Percentiles rank a stretch among this genome's conserved stretches.
phyloP scores from a whole-genome alignment of 2,888 invertebrate genomes.

The Tyria jacobaeae region DNA sequence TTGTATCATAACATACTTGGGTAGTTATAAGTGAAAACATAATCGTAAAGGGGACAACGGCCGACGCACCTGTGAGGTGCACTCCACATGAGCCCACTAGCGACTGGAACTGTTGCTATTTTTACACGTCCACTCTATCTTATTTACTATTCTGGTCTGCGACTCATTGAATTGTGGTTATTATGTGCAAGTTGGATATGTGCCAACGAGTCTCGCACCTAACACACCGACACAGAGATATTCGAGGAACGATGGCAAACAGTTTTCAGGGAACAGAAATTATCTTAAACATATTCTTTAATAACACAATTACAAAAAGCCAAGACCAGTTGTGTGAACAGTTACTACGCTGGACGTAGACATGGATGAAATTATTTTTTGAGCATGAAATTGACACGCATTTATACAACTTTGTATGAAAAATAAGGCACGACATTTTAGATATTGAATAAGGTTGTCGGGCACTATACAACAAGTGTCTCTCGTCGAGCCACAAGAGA shows the following conservation, averaged over 20 bases:
- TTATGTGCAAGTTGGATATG: constrained; percentile 85
- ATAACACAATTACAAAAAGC: constrained; percentile 61
- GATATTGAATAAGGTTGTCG: constrained; percentile 64
- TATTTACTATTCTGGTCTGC: constrained; percentile 86
- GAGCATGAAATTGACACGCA: constrained; percentile 6
- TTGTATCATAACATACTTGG: constrained; percentile 11
- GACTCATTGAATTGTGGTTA: constrained; percentile 87
- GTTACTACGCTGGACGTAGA: constrained; percentile 38
- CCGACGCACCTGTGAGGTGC: constrained; percentile 84
- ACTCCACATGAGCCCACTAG: constrained; percentile 74
- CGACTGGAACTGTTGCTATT: constrained; percentile 84
- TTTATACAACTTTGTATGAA: constrained; percentile 16
- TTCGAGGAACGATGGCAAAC: constrained; percentile 79
- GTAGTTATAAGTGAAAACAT: constrained; percentile 24
- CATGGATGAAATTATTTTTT: neutral
- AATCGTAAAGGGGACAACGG: constrained; percentile 71
- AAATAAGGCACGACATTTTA: constrained; percentile 49
- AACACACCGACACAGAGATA: constrained; percentile 80
- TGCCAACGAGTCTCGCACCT: constrained; percentile 79
- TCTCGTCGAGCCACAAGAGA: constrained; percentile 77
- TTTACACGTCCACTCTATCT: constrained; percentile 84
- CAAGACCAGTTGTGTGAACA: constrained; percentile 57
- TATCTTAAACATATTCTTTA: constrained; percentile 55
- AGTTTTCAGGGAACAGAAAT: constrained; percentile 68
- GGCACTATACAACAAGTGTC: constrained; percentile 76